phyloP scores from a whole-genome alignment of 2,888 invertebrate genomes.

The Heliconius sara region DNA sequence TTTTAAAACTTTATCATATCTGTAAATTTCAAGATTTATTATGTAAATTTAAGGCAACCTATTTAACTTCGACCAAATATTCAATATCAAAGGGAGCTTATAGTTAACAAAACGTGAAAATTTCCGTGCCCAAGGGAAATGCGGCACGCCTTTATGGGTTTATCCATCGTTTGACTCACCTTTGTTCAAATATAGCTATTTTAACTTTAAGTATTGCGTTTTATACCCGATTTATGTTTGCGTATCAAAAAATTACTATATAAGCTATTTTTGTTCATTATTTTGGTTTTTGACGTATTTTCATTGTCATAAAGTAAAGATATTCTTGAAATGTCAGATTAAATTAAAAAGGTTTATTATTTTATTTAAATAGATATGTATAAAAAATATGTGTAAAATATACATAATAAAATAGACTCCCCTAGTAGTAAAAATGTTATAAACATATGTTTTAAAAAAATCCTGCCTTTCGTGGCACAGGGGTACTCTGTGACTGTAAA shows the following conservation, averaged over 20 bases:
- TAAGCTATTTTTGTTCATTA: neutral
- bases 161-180: constrained; percentile 36
- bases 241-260: neutral
- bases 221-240: constrained; percentile 21
- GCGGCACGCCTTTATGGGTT: constrained; percentile 38
- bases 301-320: neutral
- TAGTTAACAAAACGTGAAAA: constrained; percentile 35
- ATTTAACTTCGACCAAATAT: neutral
- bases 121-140: constrained; percentile 32
- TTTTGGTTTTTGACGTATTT: neutral
- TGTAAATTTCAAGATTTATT: too few species aligned
- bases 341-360: too few species aligned
- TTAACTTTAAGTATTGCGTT: constrained; percentile 10
- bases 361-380: too few species aligned
- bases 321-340: neutral
- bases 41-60: too few species aligned
- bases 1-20: neutral
- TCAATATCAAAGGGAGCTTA: constrained; percentile 24
- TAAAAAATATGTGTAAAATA: too few species aligned
- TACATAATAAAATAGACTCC: too few species aligned
- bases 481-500: too few species aligned
- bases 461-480: too few species aligned
- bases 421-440: too few species aligned
- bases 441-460: too few species aligned
- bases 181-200: constrained; percentile 24